Evolutionary conservation across 2,888 invertebrate genomes (phyloP), one percentile per base, ranked within the genome.

Genomic region (Lymantria dispar): DNA sequence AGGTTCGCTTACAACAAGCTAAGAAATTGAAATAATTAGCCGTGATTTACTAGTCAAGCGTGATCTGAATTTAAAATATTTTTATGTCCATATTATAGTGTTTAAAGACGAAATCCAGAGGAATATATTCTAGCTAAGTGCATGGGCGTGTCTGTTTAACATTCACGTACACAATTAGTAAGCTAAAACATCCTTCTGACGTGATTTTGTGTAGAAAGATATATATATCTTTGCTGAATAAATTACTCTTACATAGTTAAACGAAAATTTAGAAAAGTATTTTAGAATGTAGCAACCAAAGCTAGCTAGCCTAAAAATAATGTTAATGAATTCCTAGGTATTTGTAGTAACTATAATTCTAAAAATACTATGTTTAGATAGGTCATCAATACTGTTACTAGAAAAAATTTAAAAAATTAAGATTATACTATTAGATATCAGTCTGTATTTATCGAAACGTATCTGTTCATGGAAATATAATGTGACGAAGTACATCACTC

Each of bases 11-110:
- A 73, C 72, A 76, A 74, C 76, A 74, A 83, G 76, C 77, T 76
- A 74, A 82, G 80, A 82, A 85, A 87, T 84, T 83, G 77, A 85
- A 86, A 87, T 87, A 85, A 85, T 85, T 87, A 86, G 70, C 75
- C 64, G 79, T 82, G 80, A 84, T 81, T 70, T 76, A 84, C 74
- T 72, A 68, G 52, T 48, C 52, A 46, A 48, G 51, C 74, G 73
- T 76, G 82, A 49, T 36, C 31, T 51, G 79, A 74, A 74, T 80
- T 50, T 52, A 13, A 56, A 56, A 62, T 45, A 54, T 41, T 50
- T 68, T 64, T 59, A 63, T 58, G 47, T 29, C 43, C 45, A 52
- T 45, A 56, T 46, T 53, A 48, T 45, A 49, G 44, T 42, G 36
- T 51, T 50, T 58, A 54, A 50, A 62, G 48, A 45, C 54, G 45